Evolutionary conservation across 2,797 vertebrate genomes (phyloP), one percentile per base, ranked within the genome.

Genomic region (Threskiornis aethiopicus): DNA sequence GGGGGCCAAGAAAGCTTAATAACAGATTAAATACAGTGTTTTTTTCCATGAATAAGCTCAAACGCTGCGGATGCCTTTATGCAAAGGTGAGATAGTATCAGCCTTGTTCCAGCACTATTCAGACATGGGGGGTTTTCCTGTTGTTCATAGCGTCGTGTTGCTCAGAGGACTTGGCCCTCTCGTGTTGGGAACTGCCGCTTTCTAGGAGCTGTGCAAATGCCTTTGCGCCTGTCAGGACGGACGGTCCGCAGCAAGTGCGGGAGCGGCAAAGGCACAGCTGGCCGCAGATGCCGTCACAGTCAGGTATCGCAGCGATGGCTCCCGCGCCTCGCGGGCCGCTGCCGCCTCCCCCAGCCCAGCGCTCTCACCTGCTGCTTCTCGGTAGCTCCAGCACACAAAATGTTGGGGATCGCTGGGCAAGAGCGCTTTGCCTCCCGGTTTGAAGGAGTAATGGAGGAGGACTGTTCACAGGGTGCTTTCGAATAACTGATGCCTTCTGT

Each of bases 151-250:
- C 37, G 22, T 78, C 9, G 0, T 4, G 19, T 69, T 85, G 46
- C 22, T 64, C n/a, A n/a, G 3, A 35, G 58, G n/a, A 33, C 42
- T 12, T 5, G 16, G 29, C 55, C 13, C 83, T 55, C 20, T 2
- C 57, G 16, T 31, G 11, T 14, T 70, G 65, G 33, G 73, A 75
- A 7, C 58, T 10, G 25, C 17, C 84, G 80, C 90, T 95, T 89
- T 95, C 95, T 91, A 89, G 89, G 95, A 97, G 79, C 80, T 31
- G 46, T n/a, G 41, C 31, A 64, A 41, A 83, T 77, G 77, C 84
- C 59, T 44, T 49, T 52, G 2, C 13, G 6, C 4, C 64, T 66
- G 16, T 86, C 44, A 26, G 9, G 69, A 42, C 13, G 66, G 57
- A 59, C 39, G 69, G 24, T 10, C 42, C n/a, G 64, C 51, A 59